phyloP scores from a whole-genome alignment of 1,140 invertebrate genomes.

The Heliconius himera region DNA sequence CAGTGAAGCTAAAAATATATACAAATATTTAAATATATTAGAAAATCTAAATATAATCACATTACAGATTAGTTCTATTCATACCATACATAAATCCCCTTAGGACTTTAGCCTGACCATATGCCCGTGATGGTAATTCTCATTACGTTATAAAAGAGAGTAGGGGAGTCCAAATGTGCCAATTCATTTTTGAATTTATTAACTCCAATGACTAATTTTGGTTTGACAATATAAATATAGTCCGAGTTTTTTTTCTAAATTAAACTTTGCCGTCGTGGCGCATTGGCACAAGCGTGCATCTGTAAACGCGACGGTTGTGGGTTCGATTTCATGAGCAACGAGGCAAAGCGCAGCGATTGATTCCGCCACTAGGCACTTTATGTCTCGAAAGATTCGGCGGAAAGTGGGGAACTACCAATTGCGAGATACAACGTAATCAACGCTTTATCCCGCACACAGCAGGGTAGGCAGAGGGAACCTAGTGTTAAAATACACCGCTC shows the following conservation, averaged over 20 bases:
- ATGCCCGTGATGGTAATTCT: slow-evolving; percentile 5
- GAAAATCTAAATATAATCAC: background rate
- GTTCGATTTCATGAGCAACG: background rate
- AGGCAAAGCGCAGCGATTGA: background rate
- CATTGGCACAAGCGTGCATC: background rate
- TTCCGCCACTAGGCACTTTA: no score
- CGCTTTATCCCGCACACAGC: no score
- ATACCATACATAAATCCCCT: background rate
- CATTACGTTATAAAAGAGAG: background rate
- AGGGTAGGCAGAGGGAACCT: no score
- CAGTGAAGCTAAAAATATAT: no score
- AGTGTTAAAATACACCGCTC: no score
- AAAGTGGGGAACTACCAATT: no score
- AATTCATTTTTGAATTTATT: background rate
- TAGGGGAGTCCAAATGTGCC: slow-evolving; percentile 5
- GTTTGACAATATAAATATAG: background rate
- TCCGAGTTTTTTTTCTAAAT: background rate
- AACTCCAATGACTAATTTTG: background rate
- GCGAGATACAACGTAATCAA: no score
- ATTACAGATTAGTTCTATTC: slow-evolving; percentile 3
- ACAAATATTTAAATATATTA: no score
- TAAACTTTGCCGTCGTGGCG: no score
- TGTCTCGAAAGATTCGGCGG: no score
- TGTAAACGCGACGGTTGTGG: background rate
- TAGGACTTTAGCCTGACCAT: background rate